Evolutionary conservation across 2,113 vertebrate species (phyloP).

Genomic region (Alces alces): DNA sequence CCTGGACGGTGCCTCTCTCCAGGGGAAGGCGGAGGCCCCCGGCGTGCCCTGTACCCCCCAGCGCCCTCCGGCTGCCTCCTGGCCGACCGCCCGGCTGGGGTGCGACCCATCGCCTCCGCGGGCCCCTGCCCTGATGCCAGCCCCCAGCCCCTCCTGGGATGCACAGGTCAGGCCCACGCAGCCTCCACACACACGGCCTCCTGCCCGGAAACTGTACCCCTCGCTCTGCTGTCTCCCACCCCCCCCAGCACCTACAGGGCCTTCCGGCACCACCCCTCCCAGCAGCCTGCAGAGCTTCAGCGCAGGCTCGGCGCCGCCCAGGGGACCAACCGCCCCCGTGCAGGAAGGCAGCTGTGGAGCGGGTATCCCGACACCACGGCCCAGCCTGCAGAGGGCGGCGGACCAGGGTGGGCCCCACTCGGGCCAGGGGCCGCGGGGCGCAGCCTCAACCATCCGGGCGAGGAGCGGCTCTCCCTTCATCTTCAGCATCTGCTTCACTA

Average conservation of each 20-base stretch:
- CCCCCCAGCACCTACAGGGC: background rate
- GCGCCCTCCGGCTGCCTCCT: background rate
- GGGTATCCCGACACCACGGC: background rate
- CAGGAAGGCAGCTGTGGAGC: background rate
- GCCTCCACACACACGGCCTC: rapidly evolving
- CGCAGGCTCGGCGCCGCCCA: background rate
- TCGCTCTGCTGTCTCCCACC: background rate
- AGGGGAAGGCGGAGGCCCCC: background rate
- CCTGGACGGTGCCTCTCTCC: background rate
- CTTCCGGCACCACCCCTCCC: background rate
- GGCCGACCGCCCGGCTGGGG: background rate
- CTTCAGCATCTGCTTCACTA: too few relatives aligned
- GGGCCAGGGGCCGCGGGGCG: too few relatives aligned
- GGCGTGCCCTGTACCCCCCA: background rate
- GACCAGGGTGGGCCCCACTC: too few relatives aligned
- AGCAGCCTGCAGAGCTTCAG: background rate
- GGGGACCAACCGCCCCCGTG: background rate
- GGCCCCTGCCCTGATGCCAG: background rate
- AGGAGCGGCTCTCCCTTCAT: too few relatives aligned
- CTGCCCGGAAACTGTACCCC: background rate
- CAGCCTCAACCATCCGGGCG: too few relatives aligned
- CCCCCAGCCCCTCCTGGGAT: background rate
- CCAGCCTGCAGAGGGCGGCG: background rate
- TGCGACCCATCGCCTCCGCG: background rate
- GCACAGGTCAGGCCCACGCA: background rate